Evolutionary conservation across 2,888 invertebrate species (phyloP).

Genomic region (Mythimna lalbum): DNA sequence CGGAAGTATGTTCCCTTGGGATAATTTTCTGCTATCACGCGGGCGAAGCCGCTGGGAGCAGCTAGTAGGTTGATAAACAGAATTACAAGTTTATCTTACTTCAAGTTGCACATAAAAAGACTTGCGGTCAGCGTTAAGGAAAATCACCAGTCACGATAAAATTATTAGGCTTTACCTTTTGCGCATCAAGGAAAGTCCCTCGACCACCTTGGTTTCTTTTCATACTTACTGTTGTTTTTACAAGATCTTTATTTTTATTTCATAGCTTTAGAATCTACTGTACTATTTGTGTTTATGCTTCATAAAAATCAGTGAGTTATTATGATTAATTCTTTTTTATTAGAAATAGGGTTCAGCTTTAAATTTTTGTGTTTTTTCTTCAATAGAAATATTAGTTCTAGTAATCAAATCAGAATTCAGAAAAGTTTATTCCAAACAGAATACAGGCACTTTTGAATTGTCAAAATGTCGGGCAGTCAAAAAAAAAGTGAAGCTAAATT

Average conservation of each 20-base stretch:
- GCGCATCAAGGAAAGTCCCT: constrained; percentile 60
- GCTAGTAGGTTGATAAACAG: neutral
- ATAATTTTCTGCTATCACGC: no score
- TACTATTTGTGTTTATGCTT: no score
- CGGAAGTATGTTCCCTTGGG: no score
- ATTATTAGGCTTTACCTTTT: constrained; percentile 41
- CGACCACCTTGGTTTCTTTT: constrained; percentile 21
- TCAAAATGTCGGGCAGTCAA: no score
- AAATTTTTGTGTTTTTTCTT: no score
- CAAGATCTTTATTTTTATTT: neutral
- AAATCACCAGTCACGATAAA: constrained; percentile 42
- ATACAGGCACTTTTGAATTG: no score
- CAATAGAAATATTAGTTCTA: no score
- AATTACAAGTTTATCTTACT: constrained; percentile 1
- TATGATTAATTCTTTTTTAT: constrained; percentile 17
- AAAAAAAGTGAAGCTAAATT: no score
- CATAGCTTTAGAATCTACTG: neutral
- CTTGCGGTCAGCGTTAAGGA: constrained; percentile 50
- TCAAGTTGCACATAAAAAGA: constrained; percentile 29
- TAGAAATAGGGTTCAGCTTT: neutral
- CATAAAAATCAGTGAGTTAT: neutral
- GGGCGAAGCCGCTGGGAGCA: no score
- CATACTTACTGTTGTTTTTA: constrained; percentile 6
- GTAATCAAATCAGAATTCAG: no score
- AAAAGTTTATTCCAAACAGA: no score